Evolutionary conservation across 2,113 vertebrate species (phyloP), one percentile per base, ranked within the genome.

Genomic region (Antennarius striatus): DNA sequence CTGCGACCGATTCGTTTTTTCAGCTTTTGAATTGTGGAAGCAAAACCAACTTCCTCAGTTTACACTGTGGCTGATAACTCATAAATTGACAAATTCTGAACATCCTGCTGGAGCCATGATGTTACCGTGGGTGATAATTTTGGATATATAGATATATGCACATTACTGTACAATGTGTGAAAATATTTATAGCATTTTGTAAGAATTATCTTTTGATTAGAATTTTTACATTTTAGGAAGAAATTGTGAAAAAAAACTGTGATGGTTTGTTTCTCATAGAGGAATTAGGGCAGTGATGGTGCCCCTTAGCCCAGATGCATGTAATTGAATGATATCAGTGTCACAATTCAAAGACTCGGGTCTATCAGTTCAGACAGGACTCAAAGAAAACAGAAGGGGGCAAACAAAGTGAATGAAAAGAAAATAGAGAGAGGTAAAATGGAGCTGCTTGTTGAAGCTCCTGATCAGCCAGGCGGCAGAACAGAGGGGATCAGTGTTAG

Each of bases 401-500:
- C 17, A 17, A 30, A n/a, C 15, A n/a, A 17, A 28, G 49, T 22
- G 68, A 30, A 45, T 40, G 39, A 40, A 66, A 52, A 42, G 62
- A 54, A 49, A 22, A 22, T 22, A 29, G 62, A 77, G 69, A 62
- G 73, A 68, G 60, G 71, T 76, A 57, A 84, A 81, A 83, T 28
- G 73, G 71, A 79, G 68, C 54, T 71, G 68, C 76, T 88, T 84
- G 42, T 46, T 78, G 77, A 71, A 77, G 71, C 68, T 80, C 71
- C 78, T 79, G 71, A 69, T 65, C 78, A 67, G 73, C 36, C 29
- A 32, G 67, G 53, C 39, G 32, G 42, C 47, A 83, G 83, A 86
- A 88, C 81, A 89, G 79, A 86, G 63, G 61, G 50, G n/a, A 13
- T 52, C 72, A 88, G 75, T 89, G 87, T 90, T 70, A 73, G 66